A percentile compares a stretch with the other conserved stretches of the same genome.
These are phyloP conservation scores for Hetaerina americana DNA, from an alignment of 1,140 invertebrate species.

Conservation along the genomic window DNA sequence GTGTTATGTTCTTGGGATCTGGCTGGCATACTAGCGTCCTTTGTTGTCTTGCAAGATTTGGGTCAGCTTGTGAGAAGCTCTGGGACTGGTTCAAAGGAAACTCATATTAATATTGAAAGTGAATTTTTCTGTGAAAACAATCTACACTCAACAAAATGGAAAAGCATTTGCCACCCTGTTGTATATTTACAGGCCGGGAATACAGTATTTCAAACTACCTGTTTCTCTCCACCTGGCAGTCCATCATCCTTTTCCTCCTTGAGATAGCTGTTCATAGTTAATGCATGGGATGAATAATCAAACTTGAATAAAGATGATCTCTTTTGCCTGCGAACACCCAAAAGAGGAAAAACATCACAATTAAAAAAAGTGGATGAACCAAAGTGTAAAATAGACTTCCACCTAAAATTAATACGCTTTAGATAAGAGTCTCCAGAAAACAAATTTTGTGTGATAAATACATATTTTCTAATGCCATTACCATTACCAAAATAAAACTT, in stretches of 20 bases:
- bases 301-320: slow-evolving; percentile 57
- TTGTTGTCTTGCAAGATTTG: not conserved
- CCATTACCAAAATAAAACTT: too few species aligned
- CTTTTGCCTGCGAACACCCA: slow-evolving; percentile 33
- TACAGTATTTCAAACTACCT: not conserved
- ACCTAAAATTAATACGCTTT: too few species aligned
- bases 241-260: slow-evolving; percentile 24
- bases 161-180: not conserved
- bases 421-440: too few species aligned
- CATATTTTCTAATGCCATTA: too few species aligned
- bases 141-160: not conserved
- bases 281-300: slow-evolving; percentile 62
- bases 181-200: not conserved
- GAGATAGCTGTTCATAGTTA: slow-evolving; percentile 48
- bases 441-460: too few species aligned
- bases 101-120: not conserved
- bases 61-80: not conserved
- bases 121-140: not conserved
- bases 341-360: too few species aligned
- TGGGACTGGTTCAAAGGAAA: too few species aligned
- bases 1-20: slow-evolving; percentile 59
- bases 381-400: too few species aligned
- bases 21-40: slow-evolving; percentile 50
- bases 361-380: too few species aligned
- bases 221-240: not conserved